Evolutionary conservation across 2,113 vertebrate species (phyloP).

Genomic region (Propithecus coquereli): DNA sequence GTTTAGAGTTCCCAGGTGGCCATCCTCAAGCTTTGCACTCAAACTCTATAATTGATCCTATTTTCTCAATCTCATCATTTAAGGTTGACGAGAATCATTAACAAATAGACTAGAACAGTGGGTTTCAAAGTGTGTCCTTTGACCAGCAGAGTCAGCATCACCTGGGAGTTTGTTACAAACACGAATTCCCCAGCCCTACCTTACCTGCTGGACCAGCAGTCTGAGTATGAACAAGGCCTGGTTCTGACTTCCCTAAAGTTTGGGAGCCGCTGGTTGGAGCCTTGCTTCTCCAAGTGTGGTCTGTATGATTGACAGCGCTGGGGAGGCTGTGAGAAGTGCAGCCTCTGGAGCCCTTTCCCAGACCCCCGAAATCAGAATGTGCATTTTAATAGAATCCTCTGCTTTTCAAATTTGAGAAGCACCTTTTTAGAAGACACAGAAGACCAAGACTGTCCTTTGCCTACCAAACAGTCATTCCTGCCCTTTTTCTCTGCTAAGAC

Average conservation of each 20-base stretch:
- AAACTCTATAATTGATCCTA: not conserved
- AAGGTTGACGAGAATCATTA: not conserved
- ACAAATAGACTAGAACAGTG: not conserved
- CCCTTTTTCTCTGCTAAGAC: not conserved
- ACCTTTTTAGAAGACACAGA: not conserved
- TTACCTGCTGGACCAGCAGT: not conserved
- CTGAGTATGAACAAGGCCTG: not conserved
- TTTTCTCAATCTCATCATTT: not conserved
- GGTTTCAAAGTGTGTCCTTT: not conserved
- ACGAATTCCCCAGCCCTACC: not conserved
- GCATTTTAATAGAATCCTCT: not conserved
- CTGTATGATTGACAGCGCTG: not conserved
- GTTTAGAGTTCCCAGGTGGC: not conserved
- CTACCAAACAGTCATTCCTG: not conserved
- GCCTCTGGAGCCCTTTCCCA: not conserved
- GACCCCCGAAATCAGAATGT: not conserved
- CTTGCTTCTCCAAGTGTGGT: too few relatives aligned
- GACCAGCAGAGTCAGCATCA: not conserved
- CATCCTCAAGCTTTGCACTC: not conserved
- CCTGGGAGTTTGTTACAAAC: too few relatives aligned
- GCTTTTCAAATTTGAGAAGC: not conserved
- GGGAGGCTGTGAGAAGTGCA: accelerated
- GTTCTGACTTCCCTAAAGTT: too few relatives aligned
- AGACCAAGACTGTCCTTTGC: not conserved
- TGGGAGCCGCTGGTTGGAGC: not conserved